Evolutionary conservation across 1,140 invertebrate species (phyloP).

Genomic region (Drosophila littoralis): DNA sequence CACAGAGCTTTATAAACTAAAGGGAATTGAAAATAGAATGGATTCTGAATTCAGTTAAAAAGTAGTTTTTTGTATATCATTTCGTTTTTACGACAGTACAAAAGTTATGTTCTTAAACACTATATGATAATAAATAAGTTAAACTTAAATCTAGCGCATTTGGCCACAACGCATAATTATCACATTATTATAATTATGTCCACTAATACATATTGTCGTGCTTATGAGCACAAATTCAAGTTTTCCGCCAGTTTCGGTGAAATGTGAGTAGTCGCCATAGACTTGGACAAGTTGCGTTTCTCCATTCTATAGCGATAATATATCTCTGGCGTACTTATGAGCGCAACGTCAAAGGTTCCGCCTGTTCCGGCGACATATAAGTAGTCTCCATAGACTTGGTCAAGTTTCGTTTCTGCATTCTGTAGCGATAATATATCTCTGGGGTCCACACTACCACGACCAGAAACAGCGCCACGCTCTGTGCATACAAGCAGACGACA

Average conservation of each 20-base stretch:
- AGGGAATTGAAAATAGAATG: no score
- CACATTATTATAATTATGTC: constrained; percentile 42
- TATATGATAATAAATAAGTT: constrained; percentile 66
- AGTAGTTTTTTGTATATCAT: constrained; percentile 27
- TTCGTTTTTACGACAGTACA: constrained; percentile 52
- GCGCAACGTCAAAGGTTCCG: constrained; percentile 42
- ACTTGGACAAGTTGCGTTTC: constrained; percentile 44
- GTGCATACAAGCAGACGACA: constrained; percentile 87
- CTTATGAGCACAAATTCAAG: constrained; percentile 39
- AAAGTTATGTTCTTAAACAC: constrained; percentile 49
- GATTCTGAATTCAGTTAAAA: constrained; percentile 20
- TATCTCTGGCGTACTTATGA: constrained; percentile 85
- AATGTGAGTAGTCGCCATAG: constrained; percentile 56
- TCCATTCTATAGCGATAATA: constrained; percentile 73
- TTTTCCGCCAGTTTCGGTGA: constrained; percentile 43
- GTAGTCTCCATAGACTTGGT: constrained; percentile 61
- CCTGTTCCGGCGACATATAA: constrained; percentile 49
- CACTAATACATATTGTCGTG: constrained; percentile 6
- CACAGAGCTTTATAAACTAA: no score
- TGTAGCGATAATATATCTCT: constrained; percentile 84
- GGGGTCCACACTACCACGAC: constrained; percentile 87
- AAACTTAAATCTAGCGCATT: constrained; percentile 31
- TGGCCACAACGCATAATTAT: constrained; percentile 29
- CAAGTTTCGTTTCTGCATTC: constrained; percentile 46
- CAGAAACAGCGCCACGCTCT: constrained; percentile 86